Percentiles rank a stretch among this genome's conserved stretches.
Conservation (phyloP, 53 echinoderm and acorn worm genomes). For the Arbacia lixula region DNA sequence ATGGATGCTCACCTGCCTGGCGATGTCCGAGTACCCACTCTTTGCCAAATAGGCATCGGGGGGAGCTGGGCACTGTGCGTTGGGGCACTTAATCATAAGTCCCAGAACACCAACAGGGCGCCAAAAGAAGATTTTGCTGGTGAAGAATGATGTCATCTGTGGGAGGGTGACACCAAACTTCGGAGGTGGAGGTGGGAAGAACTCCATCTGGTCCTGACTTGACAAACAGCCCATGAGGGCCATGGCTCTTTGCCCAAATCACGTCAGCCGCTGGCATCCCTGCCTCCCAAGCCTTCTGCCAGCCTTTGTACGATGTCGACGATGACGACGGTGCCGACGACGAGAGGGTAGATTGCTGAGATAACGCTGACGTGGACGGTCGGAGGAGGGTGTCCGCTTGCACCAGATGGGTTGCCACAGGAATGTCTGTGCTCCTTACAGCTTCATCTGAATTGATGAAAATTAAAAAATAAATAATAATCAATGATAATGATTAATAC, state of each 20-base stretch:
- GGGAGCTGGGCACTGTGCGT: conserved; percentile 14
- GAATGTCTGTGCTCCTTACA: too few species aligned
- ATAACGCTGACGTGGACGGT: too few species aligned
- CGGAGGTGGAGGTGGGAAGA: conserved; percentile 11
- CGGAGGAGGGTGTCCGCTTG: too few species aligned
- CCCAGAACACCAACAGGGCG: conserved; percentile 32
- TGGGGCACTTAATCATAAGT: not conserved
- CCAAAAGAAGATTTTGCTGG: conserved; percentile 6
- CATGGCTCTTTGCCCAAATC: conserved; percentile 24
- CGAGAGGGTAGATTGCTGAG: too few species aligned
- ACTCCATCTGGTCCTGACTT: conserved; percentile 5
- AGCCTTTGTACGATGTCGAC: not conserved
- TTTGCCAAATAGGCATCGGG: conserved; percentile 8
- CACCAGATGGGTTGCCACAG: too few species aligned
- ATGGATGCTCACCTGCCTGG: conserved; percentile 6
- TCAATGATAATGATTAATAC: too few species aligned
- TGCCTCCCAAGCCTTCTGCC: conserved; percentile 23
- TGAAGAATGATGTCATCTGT: conserved; percentile 11
- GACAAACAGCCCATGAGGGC: conserved; percentile 16
- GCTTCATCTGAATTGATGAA: too few species aligned
- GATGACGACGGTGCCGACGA: not conserved
- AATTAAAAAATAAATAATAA: too few species aligned
- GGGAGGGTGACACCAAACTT: not conserved
- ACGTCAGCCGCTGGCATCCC: conserved; percentile 4
- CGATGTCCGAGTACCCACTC: conserved; percentile 9